Evolutionary conservation across 2,113 vertebrate genomes (phyloP).

Genomic region (Artemisiospiza belli): DNA sequence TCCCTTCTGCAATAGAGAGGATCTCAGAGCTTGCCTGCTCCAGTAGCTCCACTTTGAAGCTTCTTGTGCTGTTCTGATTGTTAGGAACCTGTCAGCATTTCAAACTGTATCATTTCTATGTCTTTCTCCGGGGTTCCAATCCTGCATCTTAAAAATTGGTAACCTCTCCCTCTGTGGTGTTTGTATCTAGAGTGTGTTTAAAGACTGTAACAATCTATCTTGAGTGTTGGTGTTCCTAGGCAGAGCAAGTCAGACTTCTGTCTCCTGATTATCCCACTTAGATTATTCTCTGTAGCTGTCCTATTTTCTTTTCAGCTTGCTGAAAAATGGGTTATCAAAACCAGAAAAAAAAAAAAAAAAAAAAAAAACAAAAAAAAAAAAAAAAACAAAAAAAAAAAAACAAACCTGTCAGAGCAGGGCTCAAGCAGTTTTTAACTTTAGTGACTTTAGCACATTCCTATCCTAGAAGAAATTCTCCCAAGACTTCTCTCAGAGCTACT

Average conservation of each 20-base stretch:
- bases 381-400: background rate
- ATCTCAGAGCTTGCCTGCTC: background rate
- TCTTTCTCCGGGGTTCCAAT: background rate
- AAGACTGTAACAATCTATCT: background rate
- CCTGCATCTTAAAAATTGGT: background rate
- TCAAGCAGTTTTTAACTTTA: background rate
- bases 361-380: background rate
- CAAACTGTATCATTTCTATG: background rate
- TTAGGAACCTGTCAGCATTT: background rate
- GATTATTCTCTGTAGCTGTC: background rate
- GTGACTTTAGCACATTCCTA: background rate
- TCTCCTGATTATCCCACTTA: background rate
- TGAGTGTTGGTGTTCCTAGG: background rate
- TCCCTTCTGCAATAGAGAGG: background rate
- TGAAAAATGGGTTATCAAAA: slow-evolving; percentile 17
- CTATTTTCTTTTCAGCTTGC: background rate
- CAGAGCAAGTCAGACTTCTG: background rate
- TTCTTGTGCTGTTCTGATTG: background rate
- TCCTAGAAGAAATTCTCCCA: background rate
- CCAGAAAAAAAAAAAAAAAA: background rate
- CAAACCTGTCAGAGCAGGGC: background rate
- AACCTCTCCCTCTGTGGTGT: background rate
- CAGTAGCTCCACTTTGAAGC: background rate
- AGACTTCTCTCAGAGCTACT: background rate
- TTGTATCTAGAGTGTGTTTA: background rate